Evolutionary conservation across 2,888 invertebrate species (phyloP).

Genomic region (Cybosia mesomella): DNA sequence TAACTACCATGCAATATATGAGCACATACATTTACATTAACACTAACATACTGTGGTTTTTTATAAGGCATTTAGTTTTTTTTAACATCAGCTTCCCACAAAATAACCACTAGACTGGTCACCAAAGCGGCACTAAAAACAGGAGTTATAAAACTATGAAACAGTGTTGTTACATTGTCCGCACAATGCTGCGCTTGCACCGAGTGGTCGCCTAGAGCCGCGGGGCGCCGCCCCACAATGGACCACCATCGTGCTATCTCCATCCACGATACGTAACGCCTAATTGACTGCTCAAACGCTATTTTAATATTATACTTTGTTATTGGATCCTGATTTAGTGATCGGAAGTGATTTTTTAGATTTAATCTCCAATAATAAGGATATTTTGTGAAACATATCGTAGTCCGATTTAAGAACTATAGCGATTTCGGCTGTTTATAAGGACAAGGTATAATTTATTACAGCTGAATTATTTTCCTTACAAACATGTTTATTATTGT

Average conservation of each 20-base stretch:
- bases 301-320: conserved; percentile 78
- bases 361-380: conserved; percentile 30
- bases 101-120: conserved; percentile 75
- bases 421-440: not conserved
- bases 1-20: not conserved
- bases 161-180: conserved; percentile 76
- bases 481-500: not conserved
- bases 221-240: conserved; percentile 80
- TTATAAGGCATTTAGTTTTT: conserved; percentile 36
- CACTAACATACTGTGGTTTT: not conserved
- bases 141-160: conserved; percentile 82
- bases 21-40: not conserved
- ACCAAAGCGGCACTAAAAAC: conserved; percentile 77
- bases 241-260: conserved; percentile 85
- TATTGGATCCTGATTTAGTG: conserved; percentile 69
- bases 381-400: not conserved
- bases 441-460: not conserved
- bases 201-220: conserved; percentile 68
- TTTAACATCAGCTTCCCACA: conserved; percentile 75
- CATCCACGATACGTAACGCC: conserved; percentile 84
- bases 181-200: conserved; percentile 39
- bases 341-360: conserved; percentile 46
- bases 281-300: conserved; percentile 85
- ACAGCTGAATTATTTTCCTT: not conserved
- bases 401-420: not conserved